These are phyloP conservation scores for Oegoconia quadripuncta DNA, from an alignment of 2,888 invertebrate species.

Conservation along the genomic window DNA sequence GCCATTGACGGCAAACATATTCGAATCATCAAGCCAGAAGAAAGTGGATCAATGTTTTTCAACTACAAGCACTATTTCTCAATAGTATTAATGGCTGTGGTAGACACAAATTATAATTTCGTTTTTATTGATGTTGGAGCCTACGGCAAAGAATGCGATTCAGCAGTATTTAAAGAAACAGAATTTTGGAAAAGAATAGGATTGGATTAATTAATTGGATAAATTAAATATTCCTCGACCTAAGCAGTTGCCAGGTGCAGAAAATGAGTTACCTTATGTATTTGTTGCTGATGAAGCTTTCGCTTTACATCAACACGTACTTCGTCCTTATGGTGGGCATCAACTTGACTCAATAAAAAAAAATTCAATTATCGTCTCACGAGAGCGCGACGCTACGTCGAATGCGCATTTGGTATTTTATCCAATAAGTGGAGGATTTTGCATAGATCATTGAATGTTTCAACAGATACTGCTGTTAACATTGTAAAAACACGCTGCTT, in stretches of 20 bases:
- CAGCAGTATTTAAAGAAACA: conserved; percentile 16
- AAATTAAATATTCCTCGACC: conserved; percentile 19
- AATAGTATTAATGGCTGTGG: conserved; percentile 27
- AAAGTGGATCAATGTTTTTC: conserved; percentile 26
- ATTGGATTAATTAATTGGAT: too few relatives aligned
- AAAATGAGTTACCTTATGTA: conserved; percentile 20
- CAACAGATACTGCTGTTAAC: conserved; percentile 18
- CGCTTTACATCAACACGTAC: conserved; percentile 20
- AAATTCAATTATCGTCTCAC: conserved; percentile 14
- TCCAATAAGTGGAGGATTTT: conserved; percentile 25
- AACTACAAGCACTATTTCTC: conserved; percentile 28
- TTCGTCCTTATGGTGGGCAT: conserved; percentile 21
- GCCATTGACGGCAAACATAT: conserved; percentile 32
- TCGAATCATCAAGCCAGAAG: conserved; percentile 22
- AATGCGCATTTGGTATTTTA: conserved; percentile 21
- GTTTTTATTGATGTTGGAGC: conserved; percentile 22
- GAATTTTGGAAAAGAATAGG: conserved; percentile 22
- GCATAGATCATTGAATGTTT: conserved; percentile 21
- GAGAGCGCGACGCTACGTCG: conserved; percentile 20
- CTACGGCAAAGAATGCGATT: conserved; percentile 19
- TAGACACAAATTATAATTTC: conserved; percentile 27
- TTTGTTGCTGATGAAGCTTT: conserved; percentile 25
- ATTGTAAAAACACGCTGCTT: conserved; percentile 25
- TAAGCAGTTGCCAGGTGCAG: conserved; percentile 16
- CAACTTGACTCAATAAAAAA: conserved; percentile 17